Evolutionary conservation across 2,113 vertebrate species (phyloP), one percentile per base, ranked within the genome.

Genomic region (Aegypius monachus): DNA sequence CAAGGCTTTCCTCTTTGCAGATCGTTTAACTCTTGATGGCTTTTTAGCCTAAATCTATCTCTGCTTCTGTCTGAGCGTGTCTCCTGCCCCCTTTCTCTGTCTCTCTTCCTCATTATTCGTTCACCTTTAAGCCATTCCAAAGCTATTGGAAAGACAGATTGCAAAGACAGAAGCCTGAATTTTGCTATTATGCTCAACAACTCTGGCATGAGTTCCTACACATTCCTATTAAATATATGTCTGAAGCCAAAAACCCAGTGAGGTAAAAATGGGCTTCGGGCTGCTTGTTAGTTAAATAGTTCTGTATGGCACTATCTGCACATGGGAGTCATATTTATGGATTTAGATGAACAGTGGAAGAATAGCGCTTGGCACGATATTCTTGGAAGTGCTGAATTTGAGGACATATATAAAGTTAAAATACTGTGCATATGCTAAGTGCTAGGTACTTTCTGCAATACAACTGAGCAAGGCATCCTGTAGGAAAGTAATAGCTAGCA

Each of bases 81-180:
- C 45, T 81, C 61, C 65, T 32, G 67, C 26, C 25, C 58, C 36
- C 26, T 23, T 42, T 32, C 50, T 61, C 47, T 67, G 29, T 63
- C 84, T 82, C 34, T 82, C 79, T 78, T 82, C 72, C 29, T 94
- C 40, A 40, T 80, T 93, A 94, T 95, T 91, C 90, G 62, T 73
- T 95, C 95, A 96, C 94, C 95, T 95, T 95, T 95, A 94, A 96
- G 71, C 62, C 58, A 67, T 93, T 96, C 81, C 78, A 94, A 94
- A 95, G 29, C 84, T 77, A 65, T 90, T 94, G 84, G 13, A 96
- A 96, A 96, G 89, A 95, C 81, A 93, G 86, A 96, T 93, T 95
- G 88, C 89, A 95, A 95, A 91, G 93, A 77, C 87, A 91, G 95
- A 96, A 90, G 81, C 80, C 78, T 82, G 73, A 82, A 61, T 97